These are phyloP conservation scores for Atta texana DNA, from an alignment of 1,140 invertebrate species.

Conservation along the genomic window DNA sequence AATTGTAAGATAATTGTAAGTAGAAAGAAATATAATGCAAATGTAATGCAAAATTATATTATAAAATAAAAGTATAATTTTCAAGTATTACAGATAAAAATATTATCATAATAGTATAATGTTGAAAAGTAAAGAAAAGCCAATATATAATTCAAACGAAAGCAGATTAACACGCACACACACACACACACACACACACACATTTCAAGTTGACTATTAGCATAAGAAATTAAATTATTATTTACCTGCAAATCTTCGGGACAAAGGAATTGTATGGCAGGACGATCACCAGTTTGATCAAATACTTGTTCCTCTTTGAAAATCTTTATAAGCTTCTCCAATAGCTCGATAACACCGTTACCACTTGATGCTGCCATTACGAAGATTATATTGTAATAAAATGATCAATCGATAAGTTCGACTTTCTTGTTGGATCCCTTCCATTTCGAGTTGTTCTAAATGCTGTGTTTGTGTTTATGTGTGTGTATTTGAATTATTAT, in stretches of 20 bases:
- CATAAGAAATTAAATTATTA: background rate
- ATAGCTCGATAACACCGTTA: conserved; percentile 41
- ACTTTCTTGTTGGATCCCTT: background rate
- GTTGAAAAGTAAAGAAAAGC: background rate
- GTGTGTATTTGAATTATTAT: no score
- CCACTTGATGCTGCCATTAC: conserved; percentile 6
- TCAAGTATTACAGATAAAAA: background rate
- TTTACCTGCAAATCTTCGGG: conserved; percentile 82
- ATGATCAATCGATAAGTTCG: background rate
- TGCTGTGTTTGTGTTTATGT: background rate
- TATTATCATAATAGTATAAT: background rate
- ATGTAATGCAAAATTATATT: no score
- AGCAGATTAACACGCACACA: background rate
- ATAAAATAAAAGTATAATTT: background rate
- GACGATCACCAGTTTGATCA: conserved; percentile 66
- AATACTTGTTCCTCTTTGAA: conserved; percentile 80
- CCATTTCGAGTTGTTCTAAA: conserved; percentile 4
- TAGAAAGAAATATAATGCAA: no score
- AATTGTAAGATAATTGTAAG: no score
- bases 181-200: no score
- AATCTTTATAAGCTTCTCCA: conserved; percentile 76
- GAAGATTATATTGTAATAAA: background rate
- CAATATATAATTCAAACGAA: background rate
- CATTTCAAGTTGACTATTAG: no score
- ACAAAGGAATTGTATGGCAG: conserved; percentile 79